Evolutionary conservation across 2,797 vertebrate genomes (phyloP), one percentile per base, ranked within the genome.

Genomic region (Diceros bicornis): DNA sequence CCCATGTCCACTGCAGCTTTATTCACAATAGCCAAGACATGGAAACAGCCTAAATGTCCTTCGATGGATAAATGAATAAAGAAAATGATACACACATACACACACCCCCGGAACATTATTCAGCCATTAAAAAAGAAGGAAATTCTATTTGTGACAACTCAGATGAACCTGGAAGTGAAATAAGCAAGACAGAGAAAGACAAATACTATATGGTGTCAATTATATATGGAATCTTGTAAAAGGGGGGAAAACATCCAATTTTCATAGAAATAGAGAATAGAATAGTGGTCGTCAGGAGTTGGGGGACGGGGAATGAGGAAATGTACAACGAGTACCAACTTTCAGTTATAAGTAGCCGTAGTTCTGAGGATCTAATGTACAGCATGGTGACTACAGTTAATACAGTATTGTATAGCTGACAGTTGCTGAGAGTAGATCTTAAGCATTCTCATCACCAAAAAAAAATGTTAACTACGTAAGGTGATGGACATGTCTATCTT

Each of bases 361-460:
- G 32, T 74, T 69, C 62, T 59, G 50, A 64, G 69, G n/a, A 11
- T 34, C 32, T 7, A 34, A 16, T 9, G 23, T 37, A 34, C 55
- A 62, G 41, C 55, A 44, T 2, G 29, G 57, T 18, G n/a, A 64
- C 59, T 66, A 17, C 0, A 12, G 37, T 78, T 68, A 34, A 12
- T 7, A 50, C 4, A 0, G 17, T 11, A 4, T 2, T 17, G 12
- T 0, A 4, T 4, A 17, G 44, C 2, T 34, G 61, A 59, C 34
- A 59, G 37, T 8, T 23, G 72, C 82, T 37, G 17, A 68, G 59
- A 57, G 71, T 3, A n/a, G 50, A 68, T 21, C 37, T 18, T 27
- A 16, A 9, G n/a, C 32, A n/a, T 20, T 27, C 61, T 57, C 23
- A 44, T 4, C 47, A 52, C 44, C 50, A 7, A 17, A 20, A 29